Conservation (phyloP, 2,888 invertebrate genomes). For the Aphidoletes aphidimyza region DNA sequence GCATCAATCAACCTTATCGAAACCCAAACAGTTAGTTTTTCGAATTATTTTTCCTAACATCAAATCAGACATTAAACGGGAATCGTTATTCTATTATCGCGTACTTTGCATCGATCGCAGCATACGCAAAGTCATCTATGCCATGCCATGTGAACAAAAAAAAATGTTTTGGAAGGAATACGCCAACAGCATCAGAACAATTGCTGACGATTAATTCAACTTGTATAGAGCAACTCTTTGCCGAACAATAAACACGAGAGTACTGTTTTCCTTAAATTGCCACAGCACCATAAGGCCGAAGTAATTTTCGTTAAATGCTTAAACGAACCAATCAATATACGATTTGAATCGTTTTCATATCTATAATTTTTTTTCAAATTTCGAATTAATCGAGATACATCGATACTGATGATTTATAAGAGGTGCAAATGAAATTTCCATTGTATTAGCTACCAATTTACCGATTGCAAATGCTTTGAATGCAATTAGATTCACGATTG, state of each 20-base stretch:
- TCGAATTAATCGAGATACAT: too few species aligned
- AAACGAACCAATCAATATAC: neutral
- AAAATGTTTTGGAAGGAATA: neutral
- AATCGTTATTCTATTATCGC: neutral
- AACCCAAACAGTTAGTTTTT: too few species aligned
- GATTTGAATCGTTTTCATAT: neutral
- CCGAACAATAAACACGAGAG: too few species aligned
- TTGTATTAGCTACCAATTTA: too few species aligned
- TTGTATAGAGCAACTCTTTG: too few species aligned
- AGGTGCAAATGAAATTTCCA: too few species aligned
- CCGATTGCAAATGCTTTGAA: neutral
- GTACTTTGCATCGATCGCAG: neutral
- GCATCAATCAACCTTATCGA: too few species aligned
- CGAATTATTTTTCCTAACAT: too few species aligned
- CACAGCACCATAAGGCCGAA: neutral
- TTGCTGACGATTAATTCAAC: too few species aligned
- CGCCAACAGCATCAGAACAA: neutral
- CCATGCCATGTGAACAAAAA: constrained; percentile 4
- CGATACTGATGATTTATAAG: too few species aligned
- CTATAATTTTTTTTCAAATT: constrained; percentile 1
- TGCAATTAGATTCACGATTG: neutral
- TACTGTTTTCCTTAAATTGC: too few species aligned
- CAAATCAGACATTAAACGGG: neutral
- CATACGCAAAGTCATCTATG: neutral
- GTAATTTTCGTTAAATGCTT: constrained; percentile 4